Conservation (phyloP, 2,888 invertebrate genomes). For the Polydrusus cervinus region DNA sequence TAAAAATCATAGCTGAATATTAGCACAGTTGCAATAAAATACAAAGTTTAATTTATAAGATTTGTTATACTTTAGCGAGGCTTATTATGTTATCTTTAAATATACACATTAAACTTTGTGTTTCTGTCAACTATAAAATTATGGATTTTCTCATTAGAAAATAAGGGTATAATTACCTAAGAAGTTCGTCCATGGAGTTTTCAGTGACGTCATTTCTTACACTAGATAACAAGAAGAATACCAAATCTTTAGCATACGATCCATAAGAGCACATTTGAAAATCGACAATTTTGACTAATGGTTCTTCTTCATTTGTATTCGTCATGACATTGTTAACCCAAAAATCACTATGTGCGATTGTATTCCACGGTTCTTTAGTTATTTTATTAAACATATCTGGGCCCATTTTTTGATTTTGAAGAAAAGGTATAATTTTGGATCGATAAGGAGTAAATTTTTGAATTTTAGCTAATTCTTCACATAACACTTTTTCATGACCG, state of each 20-base stretch:
- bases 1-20: too few relatives aligned
- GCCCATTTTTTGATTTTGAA: conserved; percentile 5
- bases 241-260: conserved; percentile 59
- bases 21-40: too few relatives aligned
- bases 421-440: conserved; percentile 2
- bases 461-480: conserved; percentile 12
- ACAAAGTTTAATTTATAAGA: too few relatives aligned
- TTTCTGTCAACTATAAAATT: not conserved
- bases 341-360: conserved; percentile 74
- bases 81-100: too few relatives aligned
- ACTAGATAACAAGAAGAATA: conserved; percentile 62
- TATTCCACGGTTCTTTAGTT: conserved; percentile 70
- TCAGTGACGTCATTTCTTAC: conserved; percentile 46
- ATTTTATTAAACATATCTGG: not conserved
- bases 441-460: conserved; percentile 25
- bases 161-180: conserved; percentile 28
- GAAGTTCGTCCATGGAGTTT: conserved; percentile 46
- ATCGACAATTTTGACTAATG: conserved; percentile 59
- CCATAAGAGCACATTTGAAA: conserved; percentile 60
- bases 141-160: not conserved
- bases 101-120: too few relatives aligned
- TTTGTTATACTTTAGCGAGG: too few relatives aligned
- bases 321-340: conserved; percentile 77
- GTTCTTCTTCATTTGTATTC: conserved; percentile 63
- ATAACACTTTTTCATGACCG: not conserved